These are phyloP conservation scores for Thaleichthys pacificus DNA, from an alignment of 2,797 vertebrate genomes.

Conservation along the genomic window DNA sequence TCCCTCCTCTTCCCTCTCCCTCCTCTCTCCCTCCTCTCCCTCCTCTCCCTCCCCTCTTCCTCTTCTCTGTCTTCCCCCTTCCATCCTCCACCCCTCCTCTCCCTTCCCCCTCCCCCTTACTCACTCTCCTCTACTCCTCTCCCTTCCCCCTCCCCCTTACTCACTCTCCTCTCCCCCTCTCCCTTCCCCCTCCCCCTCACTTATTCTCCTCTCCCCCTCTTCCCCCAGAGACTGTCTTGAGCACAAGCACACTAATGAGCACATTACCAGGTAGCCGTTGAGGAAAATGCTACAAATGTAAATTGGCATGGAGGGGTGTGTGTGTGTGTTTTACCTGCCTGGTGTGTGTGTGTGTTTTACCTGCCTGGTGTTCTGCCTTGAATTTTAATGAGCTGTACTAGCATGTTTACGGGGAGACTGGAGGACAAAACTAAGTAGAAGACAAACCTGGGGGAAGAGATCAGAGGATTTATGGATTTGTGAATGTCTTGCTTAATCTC, in stretches of 20 bases:
- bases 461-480: neutral
- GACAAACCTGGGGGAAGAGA: neutral
- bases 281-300: constrained; percentile 72
- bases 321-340: constrained; percentile 1
- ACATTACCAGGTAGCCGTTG: constrained; percentile 75
- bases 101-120: too few relatives aligned
- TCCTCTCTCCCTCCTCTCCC: too few relatives aligned
- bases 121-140: too few relatives aligned
- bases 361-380: neutral
- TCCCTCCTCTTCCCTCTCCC: constrained; percentile 33
- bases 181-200: too few relatives aligned
- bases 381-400: neutral
- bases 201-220: constrained; percentile 27
- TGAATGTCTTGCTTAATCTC: neutral
- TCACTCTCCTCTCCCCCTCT: too few relatives aligned
- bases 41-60: too few relatives aligned
- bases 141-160: too few relatives aligned
- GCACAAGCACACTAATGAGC: constrained; percentile 79
- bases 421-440: neutral
- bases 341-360: neutral
- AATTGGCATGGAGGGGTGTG: constrained; percentile 50
- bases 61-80: too few relatives aligned
- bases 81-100: too few relatives aligned
- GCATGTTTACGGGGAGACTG: neutral
- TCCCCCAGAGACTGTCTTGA: constrained; percentile 67